These are phyloP conservation scores for Balanococcus diminutus DNA, from an alignment of 2,888 invertebrate species.

Conservation along the genomic window DNA sequence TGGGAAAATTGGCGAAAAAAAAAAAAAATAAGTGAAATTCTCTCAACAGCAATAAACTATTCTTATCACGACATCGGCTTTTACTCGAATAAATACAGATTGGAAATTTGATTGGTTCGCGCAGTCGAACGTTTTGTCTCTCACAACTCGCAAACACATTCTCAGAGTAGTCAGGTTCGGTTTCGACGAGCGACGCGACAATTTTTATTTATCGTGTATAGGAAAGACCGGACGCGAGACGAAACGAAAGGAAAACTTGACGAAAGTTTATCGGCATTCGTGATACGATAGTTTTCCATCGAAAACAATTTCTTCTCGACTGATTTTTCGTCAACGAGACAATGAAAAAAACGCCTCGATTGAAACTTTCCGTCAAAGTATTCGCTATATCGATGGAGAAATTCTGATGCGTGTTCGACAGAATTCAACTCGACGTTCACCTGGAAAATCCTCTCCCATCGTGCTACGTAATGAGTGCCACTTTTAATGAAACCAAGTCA, in stretches of 20 bases:
- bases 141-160: background rate
- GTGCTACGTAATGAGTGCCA: background rate
- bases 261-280: background rate
- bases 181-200: background rate
- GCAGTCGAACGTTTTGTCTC: background rate
- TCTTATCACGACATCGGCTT: constrained; percentile 33
- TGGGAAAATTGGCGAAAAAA: background rate
- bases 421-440: background rate
- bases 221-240: background rate
- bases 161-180: background rate
- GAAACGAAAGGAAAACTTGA: background rate
- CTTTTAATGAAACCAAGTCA: background rate
- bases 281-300: background rate
- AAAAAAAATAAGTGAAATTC: background rate
- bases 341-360: background rate
- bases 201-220: constrained; percentile 14
- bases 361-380: constrained; percentile 4
- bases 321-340: background rate
- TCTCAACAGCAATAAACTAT: background rate
- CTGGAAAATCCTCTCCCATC: background rate
- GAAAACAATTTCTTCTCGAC: constrained; percentile 15
- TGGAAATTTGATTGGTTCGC: constrained; percentile 32
- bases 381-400: background rate
- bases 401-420: background rate
- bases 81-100: constrained; percentile 31